A percentile compares a stretch with the other conserved stretches of the same genome.
Conservation (phyloP, 2,888 invertebrate species). For the Apotomis turbidana region DNA sequence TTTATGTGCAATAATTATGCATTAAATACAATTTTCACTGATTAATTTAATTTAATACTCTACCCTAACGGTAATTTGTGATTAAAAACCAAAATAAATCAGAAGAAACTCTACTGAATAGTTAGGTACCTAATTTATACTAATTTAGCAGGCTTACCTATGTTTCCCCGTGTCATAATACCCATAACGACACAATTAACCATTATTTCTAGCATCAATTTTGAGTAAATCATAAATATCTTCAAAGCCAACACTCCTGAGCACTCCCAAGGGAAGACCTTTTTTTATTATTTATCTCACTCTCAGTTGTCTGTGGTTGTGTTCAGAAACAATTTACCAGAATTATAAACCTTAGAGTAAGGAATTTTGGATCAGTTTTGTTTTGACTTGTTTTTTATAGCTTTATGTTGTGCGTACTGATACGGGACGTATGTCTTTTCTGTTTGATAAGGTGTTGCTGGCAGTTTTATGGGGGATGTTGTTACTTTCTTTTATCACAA, state of each 20-base stretch:
- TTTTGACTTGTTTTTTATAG: neutral
- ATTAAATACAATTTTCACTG: too few relatives aligned
- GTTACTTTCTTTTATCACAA: too few relatives aligned
- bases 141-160: too few relatives aligned
- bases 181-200: constrained; percentile 1
- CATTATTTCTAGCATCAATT: constrained; percentile 18
- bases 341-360: neutral
- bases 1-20: too few relatives aligned
- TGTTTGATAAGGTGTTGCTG: constrained; percentile 1
- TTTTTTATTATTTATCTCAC: constrained; percentile 29
- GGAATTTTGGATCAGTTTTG: too few relatives aligned
- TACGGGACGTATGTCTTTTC: neutral
- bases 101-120: too few relatives aligned
- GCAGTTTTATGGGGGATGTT: neutral
- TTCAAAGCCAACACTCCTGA: neutral
- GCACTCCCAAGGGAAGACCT: constrained; percentile 17
- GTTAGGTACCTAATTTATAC: too few relatives aligned
- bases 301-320: neutral
- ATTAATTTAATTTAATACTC: too few relatives aligned
- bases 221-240: constrained; percentile 4
- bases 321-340: neutral
- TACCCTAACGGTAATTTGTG: too few relatives aligned
- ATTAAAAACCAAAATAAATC: too few relatives aligned
- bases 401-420: neutral
- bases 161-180: too few relatives aligned